Percentiles rank a stretch among this genome's conserved stretches.
Evolutionary conservation across 1,140 invertebrate genomes (phyloP).

Genomic region (Papilio aristodemus): DNA sequence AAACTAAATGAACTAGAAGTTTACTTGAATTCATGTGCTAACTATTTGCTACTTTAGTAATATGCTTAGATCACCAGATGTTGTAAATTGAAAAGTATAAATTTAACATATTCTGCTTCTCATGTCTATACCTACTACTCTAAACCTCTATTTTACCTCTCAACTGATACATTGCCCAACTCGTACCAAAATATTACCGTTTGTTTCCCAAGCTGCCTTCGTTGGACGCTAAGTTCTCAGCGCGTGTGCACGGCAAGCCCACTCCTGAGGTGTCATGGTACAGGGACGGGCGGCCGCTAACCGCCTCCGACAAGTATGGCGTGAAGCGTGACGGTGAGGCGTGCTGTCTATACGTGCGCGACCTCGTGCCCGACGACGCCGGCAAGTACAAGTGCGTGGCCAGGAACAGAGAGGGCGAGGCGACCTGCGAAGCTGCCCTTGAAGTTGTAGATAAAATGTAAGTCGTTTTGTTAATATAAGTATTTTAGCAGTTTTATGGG

Average conservation of each 20-base stretch:
- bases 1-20: no score
- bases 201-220: conserved; percentile 81
- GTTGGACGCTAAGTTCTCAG: conserved; percentile 90
- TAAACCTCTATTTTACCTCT: no score
- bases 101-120: no score
- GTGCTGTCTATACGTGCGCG: conserved; percentile 87
- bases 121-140: no score
- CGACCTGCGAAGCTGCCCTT: conserved; percentile 86
- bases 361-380: conserved; percentile 85
- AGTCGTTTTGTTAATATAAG: conserved; percentile 57
- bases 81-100: no score
- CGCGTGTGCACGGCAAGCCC: conserved; percentile 92
- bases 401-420: conserved; percentile 90
- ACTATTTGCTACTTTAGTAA: no score
- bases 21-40: no score
- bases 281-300: conserved; percentile 86
- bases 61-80: no score
- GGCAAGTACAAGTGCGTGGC: conserved; percentile 90
- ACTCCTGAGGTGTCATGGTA: conserved; percentile 93
- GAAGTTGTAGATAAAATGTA: conserved; percentile 91
- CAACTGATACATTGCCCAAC: background rate
- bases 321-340: conserved; percentile 89
- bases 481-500: no score
- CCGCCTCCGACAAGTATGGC: conserved; percentile 86
- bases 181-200: background rate